A percentile compares a stretch with the other conserved stretches of the same genome.
These are phyloP conservation scores for Acanthurus leucopareius DNA, from an alignment of 2,797 vertebrate species.

Conservation along the genomic window DNA sequence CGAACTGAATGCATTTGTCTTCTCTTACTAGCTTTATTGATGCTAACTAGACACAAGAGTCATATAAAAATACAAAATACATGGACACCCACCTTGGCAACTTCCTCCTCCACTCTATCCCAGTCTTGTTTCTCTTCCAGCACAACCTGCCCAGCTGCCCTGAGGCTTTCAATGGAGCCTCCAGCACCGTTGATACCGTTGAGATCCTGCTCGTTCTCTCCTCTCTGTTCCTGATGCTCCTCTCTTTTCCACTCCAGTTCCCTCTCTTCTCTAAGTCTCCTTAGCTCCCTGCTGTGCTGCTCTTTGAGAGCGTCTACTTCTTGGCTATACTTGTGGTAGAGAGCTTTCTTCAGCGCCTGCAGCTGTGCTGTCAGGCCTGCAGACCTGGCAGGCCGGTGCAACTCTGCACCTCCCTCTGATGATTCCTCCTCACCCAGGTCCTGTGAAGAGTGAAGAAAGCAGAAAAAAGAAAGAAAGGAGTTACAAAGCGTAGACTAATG, in stretches of 20 bases:
- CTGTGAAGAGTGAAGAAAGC: conserved; percentile 34
- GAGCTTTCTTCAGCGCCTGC: conserved; percentile 80
- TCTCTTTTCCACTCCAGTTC: conserved; percentile 39
- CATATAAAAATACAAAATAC: background rate
- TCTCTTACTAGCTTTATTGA: background rate
- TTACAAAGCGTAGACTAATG: background rate
- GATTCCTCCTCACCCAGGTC: conserved; percentile 60
- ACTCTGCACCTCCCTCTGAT: conserved; percentile 60
- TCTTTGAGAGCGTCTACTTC: conserved; percentile 81
- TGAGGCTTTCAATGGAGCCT: conserved; percentile 65
- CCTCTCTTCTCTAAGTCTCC: conserved; percentile 63
- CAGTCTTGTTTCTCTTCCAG: conserved; percentile 86
- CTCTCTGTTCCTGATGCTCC: conserved; percentile 22
- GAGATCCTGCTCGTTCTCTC: conserved; percentile 50
- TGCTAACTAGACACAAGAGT: background rate
- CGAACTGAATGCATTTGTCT: background rate
- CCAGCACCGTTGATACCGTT: conserved; percentile 44
- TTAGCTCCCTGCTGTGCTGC: conserved; percentile 81
- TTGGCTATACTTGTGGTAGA: conserved; percentile 80
- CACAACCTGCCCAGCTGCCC: conserved; percentile 56
- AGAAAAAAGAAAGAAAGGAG: conserved; percentile 16
- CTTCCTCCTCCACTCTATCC: conserved; percentile 92
- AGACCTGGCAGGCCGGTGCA: conserved; percentile 42
- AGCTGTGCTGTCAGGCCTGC: conserved; percentile 78
- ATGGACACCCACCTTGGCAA: conserved; percentile 89